phyloP scores from a whole-genome alignment of 2,113 vertebrate genomes.

The Oreochromis niloticus region DNA sequence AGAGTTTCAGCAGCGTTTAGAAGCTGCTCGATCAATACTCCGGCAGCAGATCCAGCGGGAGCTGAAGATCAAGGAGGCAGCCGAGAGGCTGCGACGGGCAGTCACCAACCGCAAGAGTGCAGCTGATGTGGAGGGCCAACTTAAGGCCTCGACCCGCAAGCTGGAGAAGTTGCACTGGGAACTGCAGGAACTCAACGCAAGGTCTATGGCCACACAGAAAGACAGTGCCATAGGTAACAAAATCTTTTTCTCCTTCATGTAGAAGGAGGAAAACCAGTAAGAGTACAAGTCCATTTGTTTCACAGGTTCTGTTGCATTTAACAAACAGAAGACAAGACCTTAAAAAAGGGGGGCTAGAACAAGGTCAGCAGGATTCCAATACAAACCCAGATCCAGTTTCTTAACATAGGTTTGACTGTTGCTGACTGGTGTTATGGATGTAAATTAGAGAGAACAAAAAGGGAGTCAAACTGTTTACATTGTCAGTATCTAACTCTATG shows the following conservation, averaged over 20 bases:
- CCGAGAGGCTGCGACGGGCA: conserved; percentile 66
- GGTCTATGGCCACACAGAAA: conserved; percentile 66
- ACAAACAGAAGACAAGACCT: background rate
- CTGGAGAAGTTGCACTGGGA: conserved; percentile 70
- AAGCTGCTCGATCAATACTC: conserved; percentile 61
- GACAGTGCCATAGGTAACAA: conserved; percentile 44
- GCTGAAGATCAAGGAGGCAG: conserved; percentile 77
- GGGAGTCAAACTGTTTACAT: background rate
- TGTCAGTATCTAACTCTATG: background rate
- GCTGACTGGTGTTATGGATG: background rate
- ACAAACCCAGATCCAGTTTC: background rate
- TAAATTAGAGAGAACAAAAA: background rate
- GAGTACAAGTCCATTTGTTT: background rate
- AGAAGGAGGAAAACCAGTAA: background rate
- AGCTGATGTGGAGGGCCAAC: conserved; percentile 69
- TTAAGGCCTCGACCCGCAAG: conserved; percentile 68
- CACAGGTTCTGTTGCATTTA: background rate
- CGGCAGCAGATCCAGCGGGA: conserved; percentile 76
- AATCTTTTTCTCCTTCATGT: background rate
- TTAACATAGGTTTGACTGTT: background rate
- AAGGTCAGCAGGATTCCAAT: background rate
- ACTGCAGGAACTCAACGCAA: conserved; percentile 75
- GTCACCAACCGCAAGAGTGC: conserved; percentile 69
- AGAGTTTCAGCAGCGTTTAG: conserved; percentile 71
- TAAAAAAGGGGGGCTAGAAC: background rate